phyloP scores from a whole-genome alignment of 2,888 invertebrate species.

The Allophyes oxyacanthae region DNA sequence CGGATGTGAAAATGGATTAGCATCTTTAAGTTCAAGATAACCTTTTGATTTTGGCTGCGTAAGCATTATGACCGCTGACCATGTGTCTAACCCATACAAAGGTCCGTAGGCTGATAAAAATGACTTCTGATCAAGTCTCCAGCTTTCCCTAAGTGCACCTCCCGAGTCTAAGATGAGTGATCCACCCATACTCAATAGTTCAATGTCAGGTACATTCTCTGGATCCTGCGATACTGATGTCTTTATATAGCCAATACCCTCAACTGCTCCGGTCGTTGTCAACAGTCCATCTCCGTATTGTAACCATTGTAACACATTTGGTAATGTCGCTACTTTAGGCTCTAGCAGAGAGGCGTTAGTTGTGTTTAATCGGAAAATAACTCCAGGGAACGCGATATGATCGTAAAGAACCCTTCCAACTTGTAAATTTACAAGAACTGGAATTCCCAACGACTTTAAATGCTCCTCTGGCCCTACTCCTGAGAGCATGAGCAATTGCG shows the following conservation, averaged over 20 bases:
- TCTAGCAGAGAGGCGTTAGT: conserved; percentile 81
- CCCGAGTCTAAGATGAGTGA: conserved; percentile 90
- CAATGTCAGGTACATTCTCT: conserved; percentile 90
- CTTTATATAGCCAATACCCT: conserved; percentile 91
- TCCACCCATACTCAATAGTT: conserved; percentile 90
- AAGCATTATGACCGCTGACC: conserved; percentile 91
- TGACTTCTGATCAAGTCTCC: conserved; percentile 89
- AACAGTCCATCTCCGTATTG: conserved; percentile 88
- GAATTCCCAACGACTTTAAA: conserved; percentile 88
- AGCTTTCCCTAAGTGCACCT: conserved; percentile 83
- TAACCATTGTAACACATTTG: conserved; percentile 81
- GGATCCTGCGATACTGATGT: conserved; percentile 87
- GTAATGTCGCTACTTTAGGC: conserved; percentile 79
- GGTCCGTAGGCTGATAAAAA: conserved; percentile 89
- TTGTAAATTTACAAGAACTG: conserved; percentile 90
- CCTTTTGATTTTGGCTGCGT: conserved; percentile 94
- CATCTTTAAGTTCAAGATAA: conserved; percentile 91
- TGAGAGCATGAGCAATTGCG: conserved; percentile 97
- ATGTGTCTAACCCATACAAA: conserved; percentile 89
- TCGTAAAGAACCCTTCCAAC: conserved; percentile 92
- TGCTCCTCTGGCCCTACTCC: conserved; percentile 91
- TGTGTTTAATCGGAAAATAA: conserved; percentile 81
- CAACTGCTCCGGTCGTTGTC: conserved; percentile 91
- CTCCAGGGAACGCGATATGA: conserved; percentile 88
- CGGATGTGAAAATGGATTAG: conserved; percentile 93